Conservation (phyloP, 2,797 vertebrate species). For the Pseudochirops cupreus region DNA sequence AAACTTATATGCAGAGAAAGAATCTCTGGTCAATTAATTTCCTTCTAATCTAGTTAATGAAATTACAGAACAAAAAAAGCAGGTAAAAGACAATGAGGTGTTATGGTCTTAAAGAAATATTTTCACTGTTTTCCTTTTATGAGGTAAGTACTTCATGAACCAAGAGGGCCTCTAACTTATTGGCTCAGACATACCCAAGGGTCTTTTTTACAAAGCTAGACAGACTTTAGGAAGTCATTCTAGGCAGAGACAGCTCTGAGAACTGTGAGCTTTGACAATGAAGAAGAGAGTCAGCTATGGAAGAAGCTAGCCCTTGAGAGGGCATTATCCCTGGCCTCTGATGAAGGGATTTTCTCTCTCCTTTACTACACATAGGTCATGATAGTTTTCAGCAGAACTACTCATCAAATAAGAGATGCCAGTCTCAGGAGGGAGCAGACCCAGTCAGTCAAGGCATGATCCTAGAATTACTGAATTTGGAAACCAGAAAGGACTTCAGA, state of each 20-base stretch:
- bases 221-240: neutral
- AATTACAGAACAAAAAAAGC: neutral
- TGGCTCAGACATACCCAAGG: neutral
- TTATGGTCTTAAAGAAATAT: neutral
- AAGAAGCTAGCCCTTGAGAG: neutral
- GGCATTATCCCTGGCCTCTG: neutral
- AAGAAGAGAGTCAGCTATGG: neutral
- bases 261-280: neutral
- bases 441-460: neutral
- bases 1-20: neutral
- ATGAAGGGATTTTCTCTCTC: neutral
- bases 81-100: neutral
- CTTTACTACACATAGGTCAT: neutral
- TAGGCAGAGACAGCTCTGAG: neutral
- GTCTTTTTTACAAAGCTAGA: neutral
- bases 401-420: neutral
- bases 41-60: neutral
- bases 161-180: neutral
- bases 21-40: neutral
- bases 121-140: neutral
- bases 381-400: neutral
- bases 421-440: neutral
- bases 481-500: neutral
- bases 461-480: neutral
- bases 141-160: neutral